Base-by-base conservation (phyloP, 2,113 vertebrate genomes). In the Nanorana parkeri region DNA sequence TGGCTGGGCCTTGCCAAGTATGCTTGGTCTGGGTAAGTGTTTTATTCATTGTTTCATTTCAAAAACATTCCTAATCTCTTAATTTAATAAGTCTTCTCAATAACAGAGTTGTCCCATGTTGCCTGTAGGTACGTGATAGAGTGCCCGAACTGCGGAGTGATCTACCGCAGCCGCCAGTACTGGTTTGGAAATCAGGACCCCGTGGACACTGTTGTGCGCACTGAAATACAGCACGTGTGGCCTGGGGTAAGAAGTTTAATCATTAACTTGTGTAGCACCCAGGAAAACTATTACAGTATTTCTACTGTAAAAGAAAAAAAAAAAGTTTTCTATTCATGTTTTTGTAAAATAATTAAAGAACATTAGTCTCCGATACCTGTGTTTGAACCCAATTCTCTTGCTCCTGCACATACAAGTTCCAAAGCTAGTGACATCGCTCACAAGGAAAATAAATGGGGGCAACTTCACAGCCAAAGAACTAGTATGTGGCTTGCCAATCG, bases 181-280 rank as follows among this genome's bases (percentile, higher is more conserved):
- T 99, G 97, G 98, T 99, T 97, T 87, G 98, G 97, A 65, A 99
- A 99, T 91, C 97, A 99, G 84, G 98, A 99, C 87, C 98, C 98
- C n/a, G 98, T 99, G 86, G 97, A 99, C 88, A 99, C 98, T 0
- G 96, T 99, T 80, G 97, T 99, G 84, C 93, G 98, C 83, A 99
- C 98, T 17, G 97, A 99, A 90, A 99, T 99, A 84, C 96, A 98
- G 80, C 98, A 99, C 1, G 95, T 98, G 86, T 99, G 97, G 97
- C 96, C 96, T 2, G 98, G 97, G 90, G 97, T 99, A 90, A 95
- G 95, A 88, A 23, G 16, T 41, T 10, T 4, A 20, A 15, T 65
- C 7, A 32, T 67, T 32, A 32, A 15, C n/a, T 65, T 65, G 4
- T 26, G 3, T 65, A 36, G 32, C 5, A 0, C 5, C 32, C 32